Conservation (phyloP, 2,113 vertebrate species). For the Taurulus bubalis region DNA sequence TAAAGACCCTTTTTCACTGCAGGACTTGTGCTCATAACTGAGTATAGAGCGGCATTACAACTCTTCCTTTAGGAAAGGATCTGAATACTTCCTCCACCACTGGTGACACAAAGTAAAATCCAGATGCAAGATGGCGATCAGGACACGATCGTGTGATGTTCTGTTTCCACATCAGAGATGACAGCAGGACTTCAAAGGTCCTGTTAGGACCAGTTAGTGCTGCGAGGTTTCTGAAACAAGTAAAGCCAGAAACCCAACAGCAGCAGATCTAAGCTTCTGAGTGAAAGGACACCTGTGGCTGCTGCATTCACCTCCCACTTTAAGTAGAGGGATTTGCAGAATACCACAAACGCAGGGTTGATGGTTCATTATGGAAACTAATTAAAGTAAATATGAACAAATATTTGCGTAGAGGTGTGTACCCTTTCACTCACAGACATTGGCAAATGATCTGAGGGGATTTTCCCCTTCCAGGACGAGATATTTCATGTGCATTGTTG, state of each 20-base stretch:
- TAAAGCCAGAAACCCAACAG: constrained; percentile 56
- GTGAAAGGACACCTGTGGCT: constrained; percentile 69
- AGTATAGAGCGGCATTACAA: neutral
- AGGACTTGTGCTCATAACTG: neutral
- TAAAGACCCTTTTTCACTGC: neutral
- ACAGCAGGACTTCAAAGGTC: constrained; percentile 56
- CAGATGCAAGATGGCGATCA: constrained; percentile 5
- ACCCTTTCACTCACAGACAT: constrained; percentile 25
- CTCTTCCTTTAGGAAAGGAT: neutral
- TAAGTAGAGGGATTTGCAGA: constrained; percentile 60
- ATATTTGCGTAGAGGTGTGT: constrained; percentile 46
- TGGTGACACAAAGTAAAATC: neutral
- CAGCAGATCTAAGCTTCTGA: constrained; percentile 56
- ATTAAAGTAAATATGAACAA: constrained; percentile 56
- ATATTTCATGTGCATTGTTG: constrained; percentile 70
- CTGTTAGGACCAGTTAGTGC: constrained; percentile 33
- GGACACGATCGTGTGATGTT: constrained; percentile 14
- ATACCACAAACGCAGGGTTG: constrained; percentile 43
- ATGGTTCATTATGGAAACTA: constrained; percentile 44
- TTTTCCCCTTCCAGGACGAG: constrained; percentile 54
- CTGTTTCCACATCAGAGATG: constrained; percentile 54
- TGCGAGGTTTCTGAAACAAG: constrained; percentile 51
- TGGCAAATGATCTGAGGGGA: constrained; percentile 71
- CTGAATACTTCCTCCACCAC: neutral
- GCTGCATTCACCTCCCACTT: constrained; percentile 62